A percentile compares a stretch with the other conserved stretches of the same genome.
Evolutionary conservation across 2,113 vertebrate genomes (phyloP).

Genomic region (Erinaceus europaeus): DNA sequence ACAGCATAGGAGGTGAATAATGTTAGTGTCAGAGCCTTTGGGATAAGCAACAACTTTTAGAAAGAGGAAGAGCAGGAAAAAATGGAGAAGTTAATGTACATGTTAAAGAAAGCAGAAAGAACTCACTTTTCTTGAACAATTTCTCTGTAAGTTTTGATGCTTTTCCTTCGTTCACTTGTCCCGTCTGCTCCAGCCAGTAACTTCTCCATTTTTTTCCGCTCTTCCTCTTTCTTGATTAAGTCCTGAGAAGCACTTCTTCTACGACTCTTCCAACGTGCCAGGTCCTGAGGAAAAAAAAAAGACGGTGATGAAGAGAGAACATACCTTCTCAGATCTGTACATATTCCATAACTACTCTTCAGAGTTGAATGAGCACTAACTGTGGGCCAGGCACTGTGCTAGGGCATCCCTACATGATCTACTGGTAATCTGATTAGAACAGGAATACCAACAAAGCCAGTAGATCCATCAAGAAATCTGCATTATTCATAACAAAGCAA

Average conservation of each 20-base stretch:
- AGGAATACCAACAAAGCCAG: background rate
- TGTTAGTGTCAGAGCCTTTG: background rate
- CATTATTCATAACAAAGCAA: background rate
- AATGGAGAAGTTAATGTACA: background rate
- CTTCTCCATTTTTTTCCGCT: constrained; percentile 96
- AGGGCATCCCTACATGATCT: background rate
- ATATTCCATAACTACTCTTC: background rate
- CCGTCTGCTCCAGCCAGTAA: constrained; percentile 83
- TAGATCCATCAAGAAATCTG: background rate
- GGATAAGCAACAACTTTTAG: background rate
- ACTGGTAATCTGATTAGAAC: background rate
- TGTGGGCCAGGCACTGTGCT: too few species aligned
- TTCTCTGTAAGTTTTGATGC: constrained; percentile 98
- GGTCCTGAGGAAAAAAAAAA: constrained; percentile 82
- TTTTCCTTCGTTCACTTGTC: constrained; percentile 89
- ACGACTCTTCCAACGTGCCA: constrained; percentile 96
- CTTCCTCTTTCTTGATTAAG: constrained; percentile 96
- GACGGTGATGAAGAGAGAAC: background rate
- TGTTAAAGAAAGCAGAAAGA: constrained; percentile 14
- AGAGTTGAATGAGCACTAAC: background rate
- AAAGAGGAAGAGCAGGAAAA: background rate
- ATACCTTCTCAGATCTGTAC: background rate
- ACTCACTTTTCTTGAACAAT: constrained; percentile 98
- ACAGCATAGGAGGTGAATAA: background rate
- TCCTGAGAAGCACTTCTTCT: constrained; percentile 96